Conservation (phyloP, 2,797 vertebrate genomes). For the Manis crassicaudata region DNA sequence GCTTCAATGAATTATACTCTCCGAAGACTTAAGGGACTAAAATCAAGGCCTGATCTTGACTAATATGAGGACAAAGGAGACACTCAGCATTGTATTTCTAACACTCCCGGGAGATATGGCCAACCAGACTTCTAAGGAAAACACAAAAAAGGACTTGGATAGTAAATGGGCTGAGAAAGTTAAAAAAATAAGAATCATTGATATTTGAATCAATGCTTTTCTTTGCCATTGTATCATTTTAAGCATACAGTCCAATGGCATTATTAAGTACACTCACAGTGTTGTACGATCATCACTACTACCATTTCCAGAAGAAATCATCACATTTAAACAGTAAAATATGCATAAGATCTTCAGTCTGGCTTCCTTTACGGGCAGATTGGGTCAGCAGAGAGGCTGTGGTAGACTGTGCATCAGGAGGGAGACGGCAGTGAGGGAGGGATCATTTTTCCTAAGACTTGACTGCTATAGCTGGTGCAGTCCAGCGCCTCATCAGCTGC, state of each 20-base stretch:
- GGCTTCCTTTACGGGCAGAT: not conserved
- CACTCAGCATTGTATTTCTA: not conserved
- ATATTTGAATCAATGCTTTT: not conserved
- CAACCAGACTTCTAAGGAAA: not conserved
- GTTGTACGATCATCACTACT: not conserved
- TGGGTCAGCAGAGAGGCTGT: not conserved
- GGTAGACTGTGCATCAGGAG: not conserved
- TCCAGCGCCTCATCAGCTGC: not conserved
- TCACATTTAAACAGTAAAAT: not conserved
- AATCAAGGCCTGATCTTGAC: not conserved
- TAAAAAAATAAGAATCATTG: constrained; percentile 1
- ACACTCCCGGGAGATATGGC: not conserved
- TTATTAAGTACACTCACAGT: not conserved
- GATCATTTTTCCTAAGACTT: not conserved
- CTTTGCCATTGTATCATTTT: not conserved
- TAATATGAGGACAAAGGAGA: not conserved
- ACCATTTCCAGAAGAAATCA: not conserved
- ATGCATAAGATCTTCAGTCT: not conserved
- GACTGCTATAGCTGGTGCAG: too few species aligned
- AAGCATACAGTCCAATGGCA: not conserved
- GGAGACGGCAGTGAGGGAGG: not conserved
- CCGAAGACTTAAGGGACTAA: not conserved
- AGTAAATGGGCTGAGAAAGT: not conserved
- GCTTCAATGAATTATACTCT: not conserved
- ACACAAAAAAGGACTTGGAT: not conserved